A percentile compares a stretch with the other conserved stretches of the same genome.
Conservation (phyloP, 2,888 invertebrate genomes). For the Stegana nigrithorax region DNA sequence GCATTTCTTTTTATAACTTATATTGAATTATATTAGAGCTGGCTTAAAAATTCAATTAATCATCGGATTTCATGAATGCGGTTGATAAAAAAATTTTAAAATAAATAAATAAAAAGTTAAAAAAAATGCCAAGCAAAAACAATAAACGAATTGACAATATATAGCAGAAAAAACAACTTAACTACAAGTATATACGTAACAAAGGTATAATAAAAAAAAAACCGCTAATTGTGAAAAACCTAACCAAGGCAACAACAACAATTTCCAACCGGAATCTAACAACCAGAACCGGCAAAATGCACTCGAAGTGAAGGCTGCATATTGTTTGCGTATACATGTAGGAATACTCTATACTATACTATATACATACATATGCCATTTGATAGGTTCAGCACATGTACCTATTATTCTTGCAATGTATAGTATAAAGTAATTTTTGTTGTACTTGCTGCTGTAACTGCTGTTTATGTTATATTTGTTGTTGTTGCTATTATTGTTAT, state of each 20-base stretch:
- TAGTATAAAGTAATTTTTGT: too few relatives aligned
- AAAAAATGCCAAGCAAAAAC: too few relatives aligned
- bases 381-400: too few relatives aligned
- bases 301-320: constrained; percentile 12
- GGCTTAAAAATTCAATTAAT: too few relatives aligned
- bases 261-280: constrained; percentile 9
- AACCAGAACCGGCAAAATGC: constrained; percentile 12
- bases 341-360: too few relatives aligned
- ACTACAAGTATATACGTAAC: neutral
- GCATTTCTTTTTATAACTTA: too few relatives aligned
- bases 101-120: neutral
- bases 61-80: too few relatives aligned
- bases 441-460: too few relatives aligned
- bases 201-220: constrained; percentile 42
- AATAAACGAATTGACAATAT: too few relatives aligned
- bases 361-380: constrained; percentile 11
- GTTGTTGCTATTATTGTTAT: constrained; percentile 14
- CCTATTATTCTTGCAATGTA: too few relatives aligned
- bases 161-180: neutral
- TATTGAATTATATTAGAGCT: too few relatives aligned
- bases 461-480: too few relatives aligned
- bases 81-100: neutral
- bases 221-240: constrained; percentile 8
- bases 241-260: constrained; percentile 8
- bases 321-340: constrained; percentile 46